Conservation (phyloP, 2,888 invertebrate genomes). For the Scrobipalpa costella region DNA sequence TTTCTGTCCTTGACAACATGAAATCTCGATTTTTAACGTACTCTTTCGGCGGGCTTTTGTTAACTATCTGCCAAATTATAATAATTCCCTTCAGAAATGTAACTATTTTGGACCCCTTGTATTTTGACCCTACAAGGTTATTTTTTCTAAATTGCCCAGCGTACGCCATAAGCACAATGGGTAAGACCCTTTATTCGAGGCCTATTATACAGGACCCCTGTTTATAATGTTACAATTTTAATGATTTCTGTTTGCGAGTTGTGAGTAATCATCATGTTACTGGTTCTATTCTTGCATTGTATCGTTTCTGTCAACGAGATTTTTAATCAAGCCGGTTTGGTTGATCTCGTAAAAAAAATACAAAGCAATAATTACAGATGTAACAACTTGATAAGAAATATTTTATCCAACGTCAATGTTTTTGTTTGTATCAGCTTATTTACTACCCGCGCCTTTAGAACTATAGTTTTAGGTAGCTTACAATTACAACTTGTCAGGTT, state of each 20-base stretch:
- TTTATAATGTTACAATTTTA: slow-evolving; percentile 76
- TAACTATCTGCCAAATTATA: slow-evolving; percentile 62
- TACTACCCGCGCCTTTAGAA: too few species aligned
- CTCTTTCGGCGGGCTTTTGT: slow-evolving; percentile 46
- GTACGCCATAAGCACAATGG: slow-evolving; percentile 51
- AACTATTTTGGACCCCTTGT: slow-evolving; percentile 58
- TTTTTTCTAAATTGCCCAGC: slow-evolving; percentile 68
- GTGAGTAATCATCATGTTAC: slow-evolving; percentile 41
- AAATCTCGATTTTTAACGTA: slow-evolving; percentile 47
- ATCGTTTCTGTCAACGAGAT: slow-evolving; percentile 37
- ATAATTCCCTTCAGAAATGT: slow-evolving; percentile 69
- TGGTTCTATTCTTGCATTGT: slow-evolving; percentile 31
- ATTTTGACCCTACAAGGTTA: slow-evolving; percentile 50
- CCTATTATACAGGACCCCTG: slow-evolving; percentile 71
- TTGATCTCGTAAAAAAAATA: background rate
- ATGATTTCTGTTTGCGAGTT: slow-evolving; percentile 58
- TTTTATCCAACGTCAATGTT: background rate
- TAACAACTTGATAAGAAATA: background rate
- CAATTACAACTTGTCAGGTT: too few species aligned
- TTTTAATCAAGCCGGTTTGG: slow-evolving; percentile 1
- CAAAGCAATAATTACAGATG: background rate
- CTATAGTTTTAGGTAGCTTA: too few species aligned
- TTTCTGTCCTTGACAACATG: slow-evolving; percentile 34
- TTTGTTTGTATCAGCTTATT: too few species aligned
- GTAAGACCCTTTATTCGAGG: slow-evolving; percentile 63